Percentiles rank a stretch among this genome's conserved stretches.
phyloP scores from a whole-genome alignment of 2,888 invertebrate species.

The Encarsia formosa region DNA sequence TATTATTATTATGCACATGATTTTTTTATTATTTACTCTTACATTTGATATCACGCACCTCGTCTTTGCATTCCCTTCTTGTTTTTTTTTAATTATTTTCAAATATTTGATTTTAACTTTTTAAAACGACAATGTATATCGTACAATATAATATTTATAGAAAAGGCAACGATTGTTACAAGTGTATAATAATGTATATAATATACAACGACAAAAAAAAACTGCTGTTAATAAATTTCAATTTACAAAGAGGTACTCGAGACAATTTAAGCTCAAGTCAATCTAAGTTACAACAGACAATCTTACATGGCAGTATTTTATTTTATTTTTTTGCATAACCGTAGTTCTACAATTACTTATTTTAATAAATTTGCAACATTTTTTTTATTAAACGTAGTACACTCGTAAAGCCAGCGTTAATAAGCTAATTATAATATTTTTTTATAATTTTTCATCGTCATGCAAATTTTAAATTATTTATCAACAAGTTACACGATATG shows the following conservation, averaged over 20 bases:
- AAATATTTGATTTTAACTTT: conserved; percentile 4
- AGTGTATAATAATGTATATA: conserved; percentile 19
- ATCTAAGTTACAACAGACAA: conserved; percentile 18
- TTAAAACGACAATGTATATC: conserved; percentile 23
- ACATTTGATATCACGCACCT: conserved; percentile 23
- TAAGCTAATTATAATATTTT: conserved; percentile 16
- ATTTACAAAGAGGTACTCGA: conserved; percentile 20
- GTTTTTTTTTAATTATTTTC: conserved; percentile 3
- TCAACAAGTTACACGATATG: conserved; percentile 13
- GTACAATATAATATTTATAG: conserved; percentile 21
- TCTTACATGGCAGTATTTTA: conserved; percentile 27
- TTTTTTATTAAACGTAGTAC: conserved; percentile 10
- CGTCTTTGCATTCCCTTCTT: conserved; percentile 5
- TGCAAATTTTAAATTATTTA: conserved; percentile 12
- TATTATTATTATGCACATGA: conserved; percentile 23
- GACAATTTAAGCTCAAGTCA: too few relatives aligned
- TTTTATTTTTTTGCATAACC: conserved; percentile 16
- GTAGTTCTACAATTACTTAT: conserved; percentile 10
- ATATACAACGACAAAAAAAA: conserved; percentile 22
- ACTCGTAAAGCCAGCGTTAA: conserved; percentile 12
- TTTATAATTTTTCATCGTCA: conserved; percentile 9
- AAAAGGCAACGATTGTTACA: conserved; percentile 28
- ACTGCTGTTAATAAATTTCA: conserved; percentile 8
- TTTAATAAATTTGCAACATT: conserved; percentile 22
- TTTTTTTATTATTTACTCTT: conserved; percentile 25